These are phyloP conservation scores for Chrysomela aeneicollis DNA, from an alignment of 2,888 invertebrate genomes.

Conservation along the genomic window DNA sequence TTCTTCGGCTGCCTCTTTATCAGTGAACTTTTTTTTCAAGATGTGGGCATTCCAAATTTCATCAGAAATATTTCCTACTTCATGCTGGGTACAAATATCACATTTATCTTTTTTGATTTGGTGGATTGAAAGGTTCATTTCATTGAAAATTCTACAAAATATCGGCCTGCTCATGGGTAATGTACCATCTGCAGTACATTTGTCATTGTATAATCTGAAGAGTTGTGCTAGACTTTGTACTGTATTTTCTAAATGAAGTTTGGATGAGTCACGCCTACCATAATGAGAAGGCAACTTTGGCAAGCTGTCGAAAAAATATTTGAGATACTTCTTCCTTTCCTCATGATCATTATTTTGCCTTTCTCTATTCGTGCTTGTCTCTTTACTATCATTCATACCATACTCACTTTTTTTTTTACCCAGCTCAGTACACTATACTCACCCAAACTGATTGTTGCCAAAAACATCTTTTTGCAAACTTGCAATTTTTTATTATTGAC, in stretches of 20 bases:
- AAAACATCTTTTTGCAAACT: conserved; percentile 15
- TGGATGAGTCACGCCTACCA: conserved; percentile 36
- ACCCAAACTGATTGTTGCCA: conserved; percentile 8
- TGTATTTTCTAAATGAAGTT: conserved; percentile 42
- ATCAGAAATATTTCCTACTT: conserved; percentile 25
- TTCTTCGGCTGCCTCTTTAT: conserved; percentile 3
- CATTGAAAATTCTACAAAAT: conserved; percentile 5
- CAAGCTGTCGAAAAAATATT: conserved; percentile 35
- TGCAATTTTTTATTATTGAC: conserved; percentile 8
- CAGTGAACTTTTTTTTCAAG: conserved; percentile 12
- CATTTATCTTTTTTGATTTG: conserved; percentile 33
- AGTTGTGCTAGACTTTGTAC: conserved; percentile 24
- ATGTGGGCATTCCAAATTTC: conserved; percentile 19
- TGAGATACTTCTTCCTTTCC: conserved; percentile 10
- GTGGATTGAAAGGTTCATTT: conserved; percentile 25
- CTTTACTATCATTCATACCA: conserved; percentile 4
- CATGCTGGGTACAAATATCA: conserved; percentile 31
- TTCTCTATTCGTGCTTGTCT: neutral
- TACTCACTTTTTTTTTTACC: conserved; percentile 11
- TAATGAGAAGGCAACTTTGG: conserved; percentile 46
- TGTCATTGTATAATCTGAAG: conserved; percentile 6
- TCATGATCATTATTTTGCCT: neutral
- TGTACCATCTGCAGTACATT: conserved; percentile 15
- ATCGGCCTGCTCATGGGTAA: neutral
- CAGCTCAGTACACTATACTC: conserved; percentile 12